phyloP scores from a whole-genome alignment of 2,888 invertebrate species.

The Lasioglossum pauxillum region DNA sequence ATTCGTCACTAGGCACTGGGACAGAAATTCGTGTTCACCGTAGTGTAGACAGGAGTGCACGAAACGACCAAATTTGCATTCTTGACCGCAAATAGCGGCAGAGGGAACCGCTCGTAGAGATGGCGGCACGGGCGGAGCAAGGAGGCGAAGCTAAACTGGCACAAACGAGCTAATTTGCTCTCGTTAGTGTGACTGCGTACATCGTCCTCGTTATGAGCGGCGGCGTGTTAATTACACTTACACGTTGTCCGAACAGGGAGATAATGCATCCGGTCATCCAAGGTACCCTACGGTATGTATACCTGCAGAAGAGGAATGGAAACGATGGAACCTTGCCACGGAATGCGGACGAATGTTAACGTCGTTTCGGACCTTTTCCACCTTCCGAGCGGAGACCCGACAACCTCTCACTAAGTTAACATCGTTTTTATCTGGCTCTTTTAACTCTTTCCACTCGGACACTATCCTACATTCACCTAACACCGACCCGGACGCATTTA shows the following conservation, averaged over 20 bases:
- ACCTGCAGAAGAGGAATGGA: slow-evolving; percentile 57
- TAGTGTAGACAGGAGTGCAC: slow-evolving; percentile 60
- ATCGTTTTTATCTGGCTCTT: neutral
- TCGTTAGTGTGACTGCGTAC: slow-evolving; percentile 77
- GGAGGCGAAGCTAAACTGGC: slow-evolving; percentile 75
- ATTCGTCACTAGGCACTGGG: slow-evolving; percentile 65
- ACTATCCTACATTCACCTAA: neutral
- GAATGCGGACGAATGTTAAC: slow-evolving; percentile 44
- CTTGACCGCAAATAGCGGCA: slow-evolving; percentile 76
- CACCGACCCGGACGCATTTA: neutral
- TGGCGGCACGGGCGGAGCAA: slow-evolving; percentile 63
- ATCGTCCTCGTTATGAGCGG: slow-evolving; percentile 75
- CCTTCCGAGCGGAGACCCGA: neutral
- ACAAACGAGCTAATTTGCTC: slow-evolving; percentile 79
- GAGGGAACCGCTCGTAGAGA: slow-evolving; percentile 46
- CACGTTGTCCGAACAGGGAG: slow-evolving; percentile 77
- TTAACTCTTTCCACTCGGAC: neutral
- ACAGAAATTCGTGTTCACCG: slow-evolving; percentile 67
- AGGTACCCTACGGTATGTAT: slow-evolving; percentile 58
- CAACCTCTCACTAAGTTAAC: neutral
- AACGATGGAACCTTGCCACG: slow-evolving; percentile 40
- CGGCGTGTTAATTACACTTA: slow-evolving; percentile 79
- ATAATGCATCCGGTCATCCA: slow-evolving; percentile 76
- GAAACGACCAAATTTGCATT: slow-evolving; percentile 77
- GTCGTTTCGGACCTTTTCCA: slow-evolving; percentile 1